A percentile compares a stretch with the other conserved stretches of the same genome.
These are phyloP conservation scores for Bombyx mandarina DNA, from an alignment of 1,140 invertebrate genomes.

Conservation along the genomic window DNA sequence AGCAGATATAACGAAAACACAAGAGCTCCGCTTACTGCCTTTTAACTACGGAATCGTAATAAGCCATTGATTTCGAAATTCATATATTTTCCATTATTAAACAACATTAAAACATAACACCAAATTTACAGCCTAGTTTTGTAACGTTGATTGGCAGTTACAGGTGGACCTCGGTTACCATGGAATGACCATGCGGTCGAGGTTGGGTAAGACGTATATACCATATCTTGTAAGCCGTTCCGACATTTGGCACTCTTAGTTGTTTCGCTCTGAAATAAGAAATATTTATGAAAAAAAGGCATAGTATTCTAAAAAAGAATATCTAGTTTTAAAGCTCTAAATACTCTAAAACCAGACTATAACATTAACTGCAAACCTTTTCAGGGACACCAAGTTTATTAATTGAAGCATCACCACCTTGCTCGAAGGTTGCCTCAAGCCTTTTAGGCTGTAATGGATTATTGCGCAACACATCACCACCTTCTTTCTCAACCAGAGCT, in stretches of 20 bases:
- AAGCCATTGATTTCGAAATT: no score
- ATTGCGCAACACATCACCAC: slow-evolving; percentile 23
- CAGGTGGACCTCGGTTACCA: slow-evolving; percentile 6
- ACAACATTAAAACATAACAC: no score
- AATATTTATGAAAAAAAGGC: slow-evolving; percentile 2
- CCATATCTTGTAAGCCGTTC: slow-evolving; percentile 56
- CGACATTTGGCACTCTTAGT: slow-evolving; percentile 18
- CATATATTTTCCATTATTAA: no score
- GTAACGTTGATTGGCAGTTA: no score
- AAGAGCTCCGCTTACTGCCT: no score
- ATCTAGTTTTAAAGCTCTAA: background rate
- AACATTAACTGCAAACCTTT: background rate
- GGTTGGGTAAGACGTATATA: slow-evolving; percentile 40
- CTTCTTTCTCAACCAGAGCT: slow-evolving; percentile 38
- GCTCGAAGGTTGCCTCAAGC: background rate
- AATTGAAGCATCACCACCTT: slow-evolving; percentile 8
- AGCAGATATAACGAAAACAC: no score
- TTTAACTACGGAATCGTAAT: no score
- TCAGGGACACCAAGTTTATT: slow-evolving; percentile 11
- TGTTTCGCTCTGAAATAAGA: slow-evolving; percentile 16
- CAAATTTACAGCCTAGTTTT: no score
- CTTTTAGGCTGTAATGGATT: no score
- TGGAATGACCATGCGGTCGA: slow-evolving; percentile 55
- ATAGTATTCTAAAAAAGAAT: background rate
- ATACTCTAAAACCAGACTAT: no score